Evolutionary conservation across 2,797 vertebrate genomes (phyloP), one percentile per base, ranked within the genome.

Genomic region (Xyrichtys novacula): DNA sequence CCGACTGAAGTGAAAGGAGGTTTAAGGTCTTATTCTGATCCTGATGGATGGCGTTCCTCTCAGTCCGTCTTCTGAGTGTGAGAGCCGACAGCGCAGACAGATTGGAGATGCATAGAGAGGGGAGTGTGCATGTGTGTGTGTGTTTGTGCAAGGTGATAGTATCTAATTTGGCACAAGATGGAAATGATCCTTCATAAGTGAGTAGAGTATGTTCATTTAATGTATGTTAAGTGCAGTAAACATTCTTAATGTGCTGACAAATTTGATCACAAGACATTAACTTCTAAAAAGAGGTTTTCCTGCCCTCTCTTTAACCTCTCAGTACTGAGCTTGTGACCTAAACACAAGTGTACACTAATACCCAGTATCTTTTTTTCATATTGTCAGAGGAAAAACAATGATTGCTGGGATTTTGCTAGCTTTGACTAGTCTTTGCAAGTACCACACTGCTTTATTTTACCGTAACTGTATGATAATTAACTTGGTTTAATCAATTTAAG

Each of bases 21-120:
- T 90, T 89, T 89, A 87, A 90, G 85, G 87, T 88, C 89, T 88
- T 85, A 83, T 84, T 91, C 78, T 81, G 86, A 88, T 88, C 81
- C 87, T 91, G 76, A 91, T 87, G 86, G 85, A 90, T 86, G 69
- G 68, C 63, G 68, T 74, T 85, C 68, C 52, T 63, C 76, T 65
- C 47, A 15, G 69, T 78, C 70, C 48, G 65, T 86, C 69, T 83
- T 85, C 47, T 34, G 42, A 77, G 54, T 43, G 68, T 61, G 65
- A 46, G 59, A 81, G 63, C 84, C 54, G 49, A 44, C 43, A 15
- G 58, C 7, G 23, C 9, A 43, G 67, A 47, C 50, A 5, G 50
- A 65, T 17, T n/a, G 56, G 36, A 71, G 19, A 58, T 55, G 49
- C 44, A 59, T 43, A 29, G 32, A 70, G 28, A 76, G 26, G 36